phyloP scores from a whole-genome alignment of 2,113 vertebrate species.

The Oryzias woworae region DNA sequence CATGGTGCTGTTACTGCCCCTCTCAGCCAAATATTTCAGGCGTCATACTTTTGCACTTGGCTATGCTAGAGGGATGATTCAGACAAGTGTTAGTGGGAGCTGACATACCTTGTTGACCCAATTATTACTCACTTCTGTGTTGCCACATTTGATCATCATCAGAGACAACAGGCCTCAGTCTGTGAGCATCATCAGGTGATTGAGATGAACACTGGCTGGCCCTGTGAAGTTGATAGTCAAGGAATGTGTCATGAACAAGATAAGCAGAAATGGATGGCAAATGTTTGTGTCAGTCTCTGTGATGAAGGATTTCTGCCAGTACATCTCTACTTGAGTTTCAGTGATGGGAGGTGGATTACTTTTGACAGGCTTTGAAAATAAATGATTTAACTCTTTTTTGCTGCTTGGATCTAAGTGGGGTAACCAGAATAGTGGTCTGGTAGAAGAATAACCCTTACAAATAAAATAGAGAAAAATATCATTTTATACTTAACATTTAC shows the following conservation, averaged over 20 bases:
- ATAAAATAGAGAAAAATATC: background rate
- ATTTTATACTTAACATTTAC: too few species aligned
- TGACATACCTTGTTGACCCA: constrained; percentile 73
- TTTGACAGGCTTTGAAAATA: constrained; percentile 47
- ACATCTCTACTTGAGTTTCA: constrained; percentile 45
- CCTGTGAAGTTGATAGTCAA: constrained; percentile 72
- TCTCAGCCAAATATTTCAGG: constrained; percentile 58
- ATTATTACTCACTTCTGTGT: constrained; percentile 73
- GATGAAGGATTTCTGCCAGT: constrained; percentile 55
- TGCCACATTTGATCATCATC: constrained; percentile 63
- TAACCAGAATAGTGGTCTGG: background rate
- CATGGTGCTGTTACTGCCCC: constrained; percentile 45
- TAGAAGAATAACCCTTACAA: constrained; percentile 1
- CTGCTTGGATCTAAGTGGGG: constrained; percentile 16
- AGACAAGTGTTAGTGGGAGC: constrained; percentile 55
- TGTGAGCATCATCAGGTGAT: constrained; percentile 66
- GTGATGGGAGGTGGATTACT: constrained; percentile 41
- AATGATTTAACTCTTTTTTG: constrained; percentile 20
- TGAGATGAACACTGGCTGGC: constrained; percentile 60
- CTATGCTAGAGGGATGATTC: constrained; percentile 62
- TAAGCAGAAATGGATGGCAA: constrained; percentile 68
- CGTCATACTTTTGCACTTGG: constrained; percentile 55
- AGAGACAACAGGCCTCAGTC: constrained; percentile 60
- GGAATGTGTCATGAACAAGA: constrained; percentile 66
- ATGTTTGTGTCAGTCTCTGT: constrained; percentile 56